Conservation (phyloP, 2,888 invertebrate genomes). For the Drosophila niveifrons region DNA sequence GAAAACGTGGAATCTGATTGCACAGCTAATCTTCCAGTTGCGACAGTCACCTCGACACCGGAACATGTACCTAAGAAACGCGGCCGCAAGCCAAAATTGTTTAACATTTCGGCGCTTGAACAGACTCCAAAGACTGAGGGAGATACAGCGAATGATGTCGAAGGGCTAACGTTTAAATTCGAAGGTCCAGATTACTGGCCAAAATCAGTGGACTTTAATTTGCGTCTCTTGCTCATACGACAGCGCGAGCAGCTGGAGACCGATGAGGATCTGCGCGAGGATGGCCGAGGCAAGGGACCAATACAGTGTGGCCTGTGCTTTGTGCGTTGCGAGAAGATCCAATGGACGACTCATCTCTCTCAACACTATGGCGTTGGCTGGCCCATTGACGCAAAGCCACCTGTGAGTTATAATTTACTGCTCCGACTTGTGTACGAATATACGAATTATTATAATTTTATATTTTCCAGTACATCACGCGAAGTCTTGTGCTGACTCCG, state of each 20-base stretch:
- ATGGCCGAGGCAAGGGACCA: slow-evolving; percentile 55
- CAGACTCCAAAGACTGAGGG: slow-evolving; percentile 1
- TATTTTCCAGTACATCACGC: slow-evolving; percentile 57
- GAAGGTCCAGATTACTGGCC: slow-evolving; percentile 9
- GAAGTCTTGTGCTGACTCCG: slow-evolving; percentile 52
- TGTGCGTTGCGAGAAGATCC: slow-evolving; percentile 36
- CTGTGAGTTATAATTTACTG: slow-evolving; percentile 57
- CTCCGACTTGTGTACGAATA: neutral
- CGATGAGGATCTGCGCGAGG: slow-evolving; percentile 59
- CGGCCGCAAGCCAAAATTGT: slow-evolving; percentile 31
- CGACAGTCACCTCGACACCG: neutral
- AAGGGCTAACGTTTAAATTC: neutral
- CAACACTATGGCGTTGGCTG: slow-evolving; percentile 84
- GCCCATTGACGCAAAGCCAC: slow-evolving; percentile 64
- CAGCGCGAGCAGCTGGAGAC: slow-evolving; percentile 77
- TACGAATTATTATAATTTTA: neutral
- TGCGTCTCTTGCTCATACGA: slow-evolving; percentile 76
- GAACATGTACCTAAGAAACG: slow-evolving; percentile 21
- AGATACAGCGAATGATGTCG: neutral
- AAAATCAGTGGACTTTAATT: slow-evolving; percentile 57
- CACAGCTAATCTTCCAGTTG: neutral
- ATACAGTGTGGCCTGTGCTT: slow-evolving; percentile 83
- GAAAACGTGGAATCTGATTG: neutral
- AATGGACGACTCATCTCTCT: slow-evolving; percentile 76
- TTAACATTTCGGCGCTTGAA: neutral